Evolutionary conservation across 2,888 invertebrate species (phyloP), one percentile per base, ranked within the genome.

Genomic region (Corbicula japonica): DNA sequence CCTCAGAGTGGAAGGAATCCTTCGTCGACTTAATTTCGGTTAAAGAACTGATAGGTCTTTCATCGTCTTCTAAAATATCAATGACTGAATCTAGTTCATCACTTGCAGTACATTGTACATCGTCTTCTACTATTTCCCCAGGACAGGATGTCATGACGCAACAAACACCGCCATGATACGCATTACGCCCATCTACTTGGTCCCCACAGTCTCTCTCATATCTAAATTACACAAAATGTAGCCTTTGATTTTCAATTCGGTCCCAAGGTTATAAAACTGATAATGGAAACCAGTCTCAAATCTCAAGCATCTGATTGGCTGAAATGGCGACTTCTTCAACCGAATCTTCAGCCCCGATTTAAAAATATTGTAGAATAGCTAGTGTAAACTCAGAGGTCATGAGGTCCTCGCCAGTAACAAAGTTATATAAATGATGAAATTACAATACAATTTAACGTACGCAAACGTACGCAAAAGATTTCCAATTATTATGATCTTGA

Each of bases 401-500:
- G n/a, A n/a, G n/a, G n/a, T n/a, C n/a, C n/a, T n/a, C n/a, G n/a
- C n/a, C n/a, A n/a, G n/a, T n/a, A n/a, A n/a, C n/a, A n/a, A n/a
- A n/a, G n/a, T n/a, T n/a, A n/a, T n/a, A n/a, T n/a, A n/a, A n/a
- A n/a, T n/a, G n/a, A n/a, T n/a, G n/a, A n/a, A n/a, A n/a, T n/a
- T n/a, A n/a, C n/a, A n/a, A n/a, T n/a, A n/a, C n/a, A n/a, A n/a
- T 38, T 15, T 38, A 38, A 38, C 54, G n/a, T n/a, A n/a, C n/a
- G n/a, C n/a, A n/a, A n/a, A n/a, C n/a, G 52, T 44, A 66, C 66
- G 34, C 50, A 2, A 66, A 1, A 28, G 72, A 2, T 15, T 32
- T 12, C 72, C 72, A 72, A n/a, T 72, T 72, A 21, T 56, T 56
- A 0, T 63, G 72, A 62, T 72, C 72, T 28, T 32, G 18, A 34